Evolutionary conservation across 2,888 invertebrate species (phyloP), one percentile per base, ranked within the genome.

Genomic region (Harpagoxenus sublaevis): DNA sequence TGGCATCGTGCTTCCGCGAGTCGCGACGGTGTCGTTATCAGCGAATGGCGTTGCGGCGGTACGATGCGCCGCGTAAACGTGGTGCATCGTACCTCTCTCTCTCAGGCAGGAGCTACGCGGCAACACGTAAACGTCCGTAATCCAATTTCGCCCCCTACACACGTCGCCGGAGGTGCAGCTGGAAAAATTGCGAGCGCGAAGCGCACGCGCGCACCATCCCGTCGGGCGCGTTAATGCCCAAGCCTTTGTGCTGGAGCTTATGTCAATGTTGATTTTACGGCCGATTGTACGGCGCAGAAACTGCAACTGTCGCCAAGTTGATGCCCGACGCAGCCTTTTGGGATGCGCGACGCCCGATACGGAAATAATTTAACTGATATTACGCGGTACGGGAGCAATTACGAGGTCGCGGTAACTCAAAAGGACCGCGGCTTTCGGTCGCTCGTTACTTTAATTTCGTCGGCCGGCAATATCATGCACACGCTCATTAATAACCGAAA

Each of bases 241-340:
- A 12, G 35, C 70, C 75, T 84, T 84, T 86, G 84, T 79, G 75
- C 18, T 51, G 70, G 68, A 68, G 86, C 84, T 81, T 86, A 45
- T 79, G 85, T 86, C 86, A 84, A 86, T 84, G 86, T 86, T 84
- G 86, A 86, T 86, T 84, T 84, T 84, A 84, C 86, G 81, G 42
- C 42, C 79, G 75, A 86, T 75, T 57, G 84, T 78, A 65, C 70
- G 51, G 23, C 35, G 31, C 48, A 28, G n/a, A 39, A 53, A 18
- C 35, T 39, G 66, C 75, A 39, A 70, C 42, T 68, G 78, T 55
- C 68, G 75, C 23, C 63, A 31, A 15, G 39, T 28, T 28, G 31
- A 18, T 31, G 74, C 3, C 60, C 45, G 31, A 12, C 5, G 74
- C 51, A 6, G 39, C n/a, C 51, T 63, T 48, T 31, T 18, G 53